Conservation (phyloP, 2,113 vertebrate genomes). For the Cacatua alba region DNA sequence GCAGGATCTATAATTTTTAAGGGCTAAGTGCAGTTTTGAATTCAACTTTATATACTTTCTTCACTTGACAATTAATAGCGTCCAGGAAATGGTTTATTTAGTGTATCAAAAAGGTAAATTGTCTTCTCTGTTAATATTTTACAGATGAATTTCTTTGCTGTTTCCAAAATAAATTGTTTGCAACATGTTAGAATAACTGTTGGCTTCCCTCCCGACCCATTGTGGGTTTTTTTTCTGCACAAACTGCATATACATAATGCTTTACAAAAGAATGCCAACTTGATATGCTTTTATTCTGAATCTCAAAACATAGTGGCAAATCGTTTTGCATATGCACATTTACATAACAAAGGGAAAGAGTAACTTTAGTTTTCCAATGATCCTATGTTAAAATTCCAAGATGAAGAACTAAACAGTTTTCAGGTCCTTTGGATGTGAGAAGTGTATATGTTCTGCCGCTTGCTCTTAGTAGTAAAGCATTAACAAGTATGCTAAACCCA, state of each 20-base stretch:
- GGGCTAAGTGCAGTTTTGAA: background rate
- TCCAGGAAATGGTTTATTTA: background rate
- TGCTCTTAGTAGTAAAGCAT: background rate
- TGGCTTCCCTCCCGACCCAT: accelerated
- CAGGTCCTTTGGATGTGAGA: background rate
- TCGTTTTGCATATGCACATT: background rate
- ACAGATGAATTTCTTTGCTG: background rate
- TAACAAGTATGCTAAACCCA: background rate
- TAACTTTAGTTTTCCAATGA: background rate
- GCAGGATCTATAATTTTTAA: background rate
- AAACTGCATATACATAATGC: background rate
- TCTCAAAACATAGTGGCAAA: background rate
- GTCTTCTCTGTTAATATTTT: background rate
- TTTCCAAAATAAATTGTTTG: background rate
- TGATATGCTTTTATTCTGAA: background rate
- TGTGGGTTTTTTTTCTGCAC: background rate
- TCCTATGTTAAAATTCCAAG: background rate
- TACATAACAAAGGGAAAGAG: background rate
- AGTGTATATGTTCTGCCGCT: background rate
- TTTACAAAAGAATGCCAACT: background rate
- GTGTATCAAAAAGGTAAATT: background rate
- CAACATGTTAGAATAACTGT: background rate
- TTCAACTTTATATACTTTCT: background rate
- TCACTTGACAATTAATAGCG: background rate
- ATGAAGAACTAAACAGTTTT: background rate